Conservation (phyloP, 2,888 invertebrate genomes). For the Nymphalis polychloros region DNA sequence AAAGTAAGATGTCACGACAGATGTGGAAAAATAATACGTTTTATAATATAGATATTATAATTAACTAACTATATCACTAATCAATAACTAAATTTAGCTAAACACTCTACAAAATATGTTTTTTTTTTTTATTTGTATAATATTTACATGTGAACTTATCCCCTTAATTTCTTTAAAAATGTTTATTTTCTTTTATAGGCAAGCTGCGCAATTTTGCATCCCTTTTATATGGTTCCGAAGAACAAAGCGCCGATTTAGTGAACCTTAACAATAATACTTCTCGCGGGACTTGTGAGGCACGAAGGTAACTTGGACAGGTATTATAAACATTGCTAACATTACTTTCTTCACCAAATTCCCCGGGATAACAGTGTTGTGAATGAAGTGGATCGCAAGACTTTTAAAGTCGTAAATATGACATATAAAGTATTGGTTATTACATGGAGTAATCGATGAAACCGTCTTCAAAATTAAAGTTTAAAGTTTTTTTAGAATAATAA, state of each 20-base stretch:
- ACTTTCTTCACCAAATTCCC: slow-evolving; percentile 10
- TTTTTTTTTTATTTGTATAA: no score
- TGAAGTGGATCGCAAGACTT: background rate
- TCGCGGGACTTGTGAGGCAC: slow-evolving; percentile 14
- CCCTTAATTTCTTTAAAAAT: background rate
- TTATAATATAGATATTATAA: no score
- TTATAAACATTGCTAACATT: slow-evolving; percentile 10
- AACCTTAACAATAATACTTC: slow-evolving; percentile 4
- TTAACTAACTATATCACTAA: no score
- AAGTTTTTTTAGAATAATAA: no score
- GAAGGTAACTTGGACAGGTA: slow-evolving; percentile 20
- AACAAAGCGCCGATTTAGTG: slow-evolving; percentile 2
- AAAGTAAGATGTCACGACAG: no score
- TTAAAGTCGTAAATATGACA: background rate
- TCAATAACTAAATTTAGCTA: no score
- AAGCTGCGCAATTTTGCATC: background rate
- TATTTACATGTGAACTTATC: background rate
- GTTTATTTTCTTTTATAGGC: background rate
- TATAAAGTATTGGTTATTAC: background rate
- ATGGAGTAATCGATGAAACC: no score
- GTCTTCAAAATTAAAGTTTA: no score
- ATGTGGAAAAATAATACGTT: no score
- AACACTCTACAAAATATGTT: no score
- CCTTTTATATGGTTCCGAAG: background rate
- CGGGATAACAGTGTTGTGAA: background rate